Base-by-base conservation (phyloP, 37 sponge, comb jelly and placozoan species). In the Cladorhizidae sp. region DNA sequence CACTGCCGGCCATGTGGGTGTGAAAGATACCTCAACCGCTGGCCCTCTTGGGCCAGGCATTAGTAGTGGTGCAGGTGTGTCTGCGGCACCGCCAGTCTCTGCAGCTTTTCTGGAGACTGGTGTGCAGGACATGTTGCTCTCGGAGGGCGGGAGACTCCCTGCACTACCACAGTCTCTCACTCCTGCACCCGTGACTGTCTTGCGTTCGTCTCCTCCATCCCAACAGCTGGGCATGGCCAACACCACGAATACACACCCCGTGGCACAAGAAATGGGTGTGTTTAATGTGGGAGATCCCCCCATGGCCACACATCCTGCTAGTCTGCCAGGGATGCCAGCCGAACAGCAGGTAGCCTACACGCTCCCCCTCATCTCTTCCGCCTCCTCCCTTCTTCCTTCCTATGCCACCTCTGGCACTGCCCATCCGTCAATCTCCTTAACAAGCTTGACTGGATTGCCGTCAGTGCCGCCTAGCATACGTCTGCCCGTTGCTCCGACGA, bases 111-210 rank as follows among this genome's bases (percentile, higher is more conserved):
- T 61, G 62, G 62, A 61, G 62, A 28, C 62, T 61, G 62, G 62
- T 21, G 42, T 70, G 6, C 58, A 70, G 38, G 81, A 32, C 2
- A 14, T 57, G 40, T 41, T n/a, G 51, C 45, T 72, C 23, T 45
- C 56, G 15, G 29, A 67, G 26, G 31, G 25, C 40, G 1, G 42
- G 2, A 64, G 3, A 2, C 23, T 62, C 0, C 67, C 74, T 11
- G 22, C 65, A 59, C 43, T 75, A 23, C 80, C 80, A 0, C 26
- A 63, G 29, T 49, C 72, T 11, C 73, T 77, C n/a, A 51, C 72
- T n/a, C 88, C 88, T 18, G 83, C 88, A 37, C 83, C 81, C 0
- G 73, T 77, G 31, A 88, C 83, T 23, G 73, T 86, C 9, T 63
- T 86, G 59, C 36, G 64, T 22, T 75, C 75, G 23, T n/a, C 55